A percentile compares a stretch with the other conserved stretches of the same genome.
Evolutionary conservation across 1,140 invertebrate genomes (phyloP).

Genomic region (Drusus annulatus): DNA sequence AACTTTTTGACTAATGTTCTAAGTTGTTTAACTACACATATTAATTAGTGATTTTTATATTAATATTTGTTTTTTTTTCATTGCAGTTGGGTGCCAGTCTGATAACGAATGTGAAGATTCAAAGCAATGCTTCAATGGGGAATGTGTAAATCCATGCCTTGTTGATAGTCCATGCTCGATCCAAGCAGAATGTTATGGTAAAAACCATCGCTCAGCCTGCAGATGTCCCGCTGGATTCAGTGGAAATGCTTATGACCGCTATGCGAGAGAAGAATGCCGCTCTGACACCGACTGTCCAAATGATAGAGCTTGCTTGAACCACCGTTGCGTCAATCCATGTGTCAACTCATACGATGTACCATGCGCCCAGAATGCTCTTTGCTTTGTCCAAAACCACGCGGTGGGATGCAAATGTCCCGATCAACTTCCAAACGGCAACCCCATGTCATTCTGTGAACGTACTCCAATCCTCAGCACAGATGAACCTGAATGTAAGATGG

Average conservation of each 20-base stretch:
- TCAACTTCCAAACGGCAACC: slow-evolving; percentile 82
- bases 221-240: slow-evolving; percentile 79
- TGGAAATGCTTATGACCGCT: slow-evolving; percentile 85
- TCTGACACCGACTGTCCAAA: slow-evolving; percentile 82
- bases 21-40: too few species aligned
- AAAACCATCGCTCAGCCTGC: slow-evolving; percentile 83
- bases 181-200: slow-evolving; percentile 86
- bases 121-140: slow-evolving; percentile 86
- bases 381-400: slow-evolving; percentile 83
- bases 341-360: slow-evolving; percentile 72
- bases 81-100: slow-evolving; percentile 83
- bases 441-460: slow-evolving; percentile 82
- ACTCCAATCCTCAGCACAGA: slow-evolving; percentile 64
- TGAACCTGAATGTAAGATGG: slow-evolving; percentile 82
- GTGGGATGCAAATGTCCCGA: slow-evolving; percentile 85
- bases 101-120: slow-evolving; percentile 84
- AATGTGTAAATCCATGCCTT: slow-evolving; percentile 85
- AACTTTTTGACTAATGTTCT: slow-evolving; percentile 1
- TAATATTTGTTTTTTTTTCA: slow-evolving; percentile 55
- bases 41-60: too few species aligned
- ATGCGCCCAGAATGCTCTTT: slow-evolving; percentile 86
- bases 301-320: slow-evolving; percentile 79
- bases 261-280: slow-evolving; percentile 86
- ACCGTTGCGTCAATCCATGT: slow-evolving; percentile 85
- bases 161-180: slow-evolving; percentile 84